Conservation (phyloP, 2,113 vertebrate species). For the Heptranchias perlo region DNA sequence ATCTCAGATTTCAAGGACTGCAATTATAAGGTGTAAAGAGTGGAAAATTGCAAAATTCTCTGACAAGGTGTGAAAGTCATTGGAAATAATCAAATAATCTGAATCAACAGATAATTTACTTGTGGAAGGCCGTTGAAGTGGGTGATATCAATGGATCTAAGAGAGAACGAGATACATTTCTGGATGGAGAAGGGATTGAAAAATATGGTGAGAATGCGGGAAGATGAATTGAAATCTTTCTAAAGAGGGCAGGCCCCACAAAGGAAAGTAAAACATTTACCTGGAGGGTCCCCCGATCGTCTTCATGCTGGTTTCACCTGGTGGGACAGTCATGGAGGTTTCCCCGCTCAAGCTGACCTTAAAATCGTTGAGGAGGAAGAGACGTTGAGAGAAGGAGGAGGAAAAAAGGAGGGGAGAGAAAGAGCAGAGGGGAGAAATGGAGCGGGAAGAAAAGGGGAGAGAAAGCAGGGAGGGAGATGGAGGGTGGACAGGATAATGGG, state of each 20-base stretch:
- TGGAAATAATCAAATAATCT: constrained; percentile 22
- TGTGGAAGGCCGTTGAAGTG: background rate
- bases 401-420: background rate
- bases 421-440: background rate
- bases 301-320: background rate
- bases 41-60: constrained; percentile 27
- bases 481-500: background rate
- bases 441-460: background rate
- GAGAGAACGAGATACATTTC: background rate
- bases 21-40: constrained; percentile 34
- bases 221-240: background rate
- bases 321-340: background rate
- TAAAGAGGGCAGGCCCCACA: background rate
- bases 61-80: constrained; percentile 22
- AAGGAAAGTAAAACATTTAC: background rate
- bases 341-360: background rate
- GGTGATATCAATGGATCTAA: background rate
- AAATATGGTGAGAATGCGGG: background rate
- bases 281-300: no score
- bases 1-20: constrained; percentile 5
- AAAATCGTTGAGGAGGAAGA: background rate
- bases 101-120: background rate
- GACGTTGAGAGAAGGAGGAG: background rate
- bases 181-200: background rate
- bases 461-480: background rate